Evolutionary conservation across 2,797 vertebrate genomes (phyloP).

Genomic region (Cossypha polioptera): DNA sequence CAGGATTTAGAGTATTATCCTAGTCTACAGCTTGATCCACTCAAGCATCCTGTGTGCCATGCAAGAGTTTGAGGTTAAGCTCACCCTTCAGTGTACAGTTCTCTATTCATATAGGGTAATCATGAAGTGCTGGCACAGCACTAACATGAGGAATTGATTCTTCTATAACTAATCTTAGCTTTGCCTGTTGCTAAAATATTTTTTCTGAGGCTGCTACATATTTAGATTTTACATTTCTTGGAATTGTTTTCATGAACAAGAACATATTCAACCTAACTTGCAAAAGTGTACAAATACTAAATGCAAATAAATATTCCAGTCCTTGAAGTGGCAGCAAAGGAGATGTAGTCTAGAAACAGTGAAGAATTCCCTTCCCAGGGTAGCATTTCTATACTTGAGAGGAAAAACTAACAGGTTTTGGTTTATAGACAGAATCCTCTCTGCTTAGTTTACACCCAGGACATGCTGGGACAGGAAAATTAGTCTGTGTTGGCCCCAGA

Average conservation of each 20-base stretch:
- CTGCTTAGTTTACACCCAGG: background rate
- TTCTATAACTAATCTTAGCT: background rate
- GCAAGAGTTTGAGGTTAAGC: background rate
- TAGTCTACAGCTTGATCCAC: background rate
- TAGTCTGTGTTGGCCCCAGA: background rate
- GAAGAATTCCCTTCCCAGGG: background rate
- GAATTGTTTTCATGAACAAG: background rate
- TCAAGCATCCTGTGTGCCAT: background rate
- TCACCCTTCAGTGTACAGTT: background rate
- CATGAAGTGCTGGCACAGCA: background rate
- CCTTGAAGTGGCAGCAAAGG: background rate
- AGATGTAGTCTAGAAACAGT: background rate
- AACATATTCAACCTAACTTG: background rate
- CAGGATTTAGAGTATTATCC: background rate
- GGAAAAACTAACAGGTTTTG: background rate
- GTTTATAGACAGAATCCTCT: background rate
- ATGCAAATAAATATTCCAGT: background rate
- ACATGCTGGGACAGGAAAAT: background rate
- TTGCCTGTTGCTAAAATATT: background rate
- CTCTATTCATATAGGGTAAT: background rate
- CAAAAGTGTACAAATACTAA: background rate
- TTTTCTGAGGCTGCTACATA: background rate
- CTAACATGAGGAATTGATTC: background rate
- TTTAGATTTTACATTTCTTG: background rate
- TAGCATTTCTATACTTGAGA: background rate